A percentile compares a stretch with the other conserved stretches of the same genome.
phyloP scores from a whole-genome alignment of 2,113 vertebrate species.

The Hucho hucho region DNA sequence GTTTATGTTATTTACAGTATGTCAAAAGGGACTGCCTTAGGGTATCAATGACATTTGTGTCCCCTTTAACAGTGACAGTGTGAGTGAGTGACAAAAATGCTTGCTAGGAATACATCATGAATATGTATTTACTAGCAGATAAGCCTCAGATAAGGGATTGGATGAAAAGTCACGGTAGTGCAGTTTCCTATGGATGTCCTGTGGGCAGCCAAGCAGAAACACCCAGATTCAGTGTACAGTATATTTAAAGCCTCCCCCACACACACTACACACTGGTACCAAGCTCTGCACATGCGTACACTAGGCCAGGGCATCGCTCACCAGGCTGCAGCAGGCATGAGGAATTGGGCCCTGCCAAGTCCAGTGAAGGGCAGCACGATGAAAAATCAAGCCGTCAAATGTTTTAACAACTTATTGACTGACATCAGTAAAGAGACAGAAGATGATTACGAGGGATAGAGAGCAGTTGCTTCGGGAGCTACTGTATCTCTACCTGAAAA shows the following conservation, averaged over 20 bases:
- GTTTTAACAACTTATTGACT: too few species aligned
- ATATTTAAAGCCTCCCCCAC: conserved; percentile 46
- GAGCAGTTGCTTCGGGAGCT: too few species aligned
- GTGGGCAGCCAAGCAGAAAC: conserved; percentile 41
- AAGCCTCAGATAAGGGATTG: conserved; percentile 38
- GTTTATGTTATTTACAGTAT: background rate
- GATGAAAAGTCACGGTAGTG: conserved; percentile 51
- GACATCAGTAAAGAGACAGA: too few species aligned
- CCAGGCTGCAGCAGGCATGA: too few species aligned
- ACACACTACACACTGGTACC: background rate
- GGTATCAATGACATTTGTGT: background rate
- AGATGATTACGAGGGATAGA: too few species aligned
- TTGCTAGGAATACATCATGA: conserved; percentile 9
- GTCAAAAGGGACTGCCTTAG: background rate
- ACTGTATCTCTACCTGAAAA: too few species aligned
- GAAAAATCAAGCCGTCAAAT: too few species aligned
- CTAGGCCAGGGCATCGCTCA: background rate
- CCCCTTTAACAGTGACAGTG: background rate
- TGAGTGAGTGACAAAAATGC: background rate
- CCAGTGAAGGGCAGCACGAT: too few species aligned
- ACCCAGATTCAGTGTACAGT: conserved; percentile 15
- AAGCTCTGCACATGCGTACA: background rate
- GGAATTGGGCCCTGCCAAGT: too few species aligned
- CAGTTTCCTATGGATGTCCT: conserved; percentile 46
- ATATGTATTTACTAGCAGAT: conserved; percentile 45